Evolutionary conservation across 2,113 vertebrate genomes (phyloP).

Genomic region (Pithys albifrons): DNA sequence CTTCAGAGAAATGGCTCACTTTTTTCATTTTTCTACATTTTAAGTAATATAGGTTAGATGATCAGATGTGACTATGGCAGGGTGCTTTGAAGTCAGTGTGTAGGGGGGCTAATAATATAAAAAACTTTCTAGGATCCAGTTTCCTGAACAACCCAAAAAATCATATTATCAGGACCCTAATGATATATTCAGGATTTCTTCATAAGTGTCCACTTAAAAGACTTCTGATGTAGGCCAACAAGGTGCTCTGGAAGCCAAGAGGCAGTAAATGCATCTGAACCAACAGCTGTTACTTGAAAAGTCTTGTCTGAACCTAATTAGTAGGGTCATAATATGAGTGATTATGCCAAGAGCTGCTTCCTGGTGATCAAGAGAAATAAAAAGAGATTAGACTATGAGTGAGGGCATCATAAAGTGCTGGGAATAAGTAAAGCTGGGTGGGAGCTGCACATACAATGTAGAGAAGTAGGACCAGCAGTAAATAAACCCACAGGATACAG

Average conservation of each 20-base stretch:
- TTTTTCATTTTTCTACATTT: background rate
- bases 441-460: background rate
- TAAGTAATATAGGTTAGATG: background rate
- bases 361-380: background rate
- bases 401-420: background rate
- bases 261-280: background rate
- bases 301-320: background rate
- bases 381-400: background rate
- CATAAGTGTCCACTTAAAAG: background rate
- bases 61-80: background rate
- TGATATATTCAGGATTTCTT: background rate
- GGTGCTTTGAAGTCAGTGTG: background rate
- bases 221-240: background rate
- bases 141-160: background rate
- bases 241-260: background rate
- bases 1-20: background rate
- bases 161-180: background rate
- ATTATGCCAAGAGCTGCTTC: background rate
- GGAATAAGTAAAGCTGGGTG: background rate
- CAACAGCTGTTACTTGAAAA: background rate
- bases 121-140: background rate
- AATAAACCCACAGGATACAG: background rate
- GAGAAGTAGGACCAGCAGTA: background rate
- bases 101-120: background rate
- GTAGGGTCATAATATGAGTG: background rate